Evolutionary conservation across 2,888 invertebrate genomes (phyloP).

Genomic region (Trissolcus brochymenae): DNA sequence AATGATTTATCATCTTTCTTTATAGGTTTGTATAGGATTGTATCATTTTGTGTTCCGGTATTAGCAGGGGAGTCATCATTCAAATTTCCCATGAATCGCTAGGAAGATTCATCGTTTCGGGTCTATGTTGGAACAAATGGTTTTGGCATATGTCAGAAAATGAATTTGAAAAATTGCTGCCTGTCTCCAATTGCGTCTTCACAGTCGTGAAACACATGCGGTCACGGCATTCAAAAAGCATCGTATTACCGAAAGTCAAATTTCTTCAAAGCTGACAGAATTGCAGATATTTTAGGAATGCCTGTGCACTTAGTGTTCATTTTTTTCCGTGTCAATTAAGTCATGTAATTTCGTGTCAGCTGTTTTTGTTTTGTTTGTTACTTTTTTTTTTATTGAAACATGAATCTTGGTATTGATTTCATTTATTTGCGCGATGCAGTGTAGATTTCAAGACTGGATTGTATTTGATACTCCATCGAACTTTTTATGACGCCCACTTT

Average conservation of each 20-base stretch:
- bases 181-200: background rate
- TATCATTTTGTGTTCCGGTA: too few species aligned
- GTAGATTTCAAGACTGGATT: constrained; percentile 42
- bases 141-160: too few species aligned
- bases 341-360: constrained; percentile 7
- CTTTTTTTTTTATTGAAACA: constrained; percentile 28
- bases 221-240: background rate
- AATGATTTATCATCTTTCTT: too few species aligned
- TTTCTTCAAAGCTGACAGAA: constrained; percentile 9
- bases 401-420: constrained; percentile 31
- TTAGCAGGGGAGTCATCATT: too few species aligned
- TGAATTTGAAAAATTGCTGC: background rate
- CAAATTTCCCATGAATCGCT: too few species aligned
- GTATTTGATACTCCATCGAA: constrained; percentile 27
- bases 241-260: constrained; percentile 5
- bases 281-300: constrained; percentile 4
- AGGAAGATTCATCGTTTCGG: too few species aligned
- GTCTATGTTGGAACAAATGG: too few species aligned
- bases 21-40: too few species aligned
- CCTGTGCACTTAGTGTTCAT: background rate
- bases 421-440: constrained; percentile 26
- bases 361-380: background rate
- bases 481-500: constrained; percentile 1
- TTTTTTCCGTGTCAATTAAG: background rate
- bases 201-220: constrained; percentile 22